Percentiles rank a stretch among this genome's conserved stretches.
Evolutionary conservation across 2,113 vertebrate species (phyloP).

Genomic region (Tachycineta bicolor): DNA sequence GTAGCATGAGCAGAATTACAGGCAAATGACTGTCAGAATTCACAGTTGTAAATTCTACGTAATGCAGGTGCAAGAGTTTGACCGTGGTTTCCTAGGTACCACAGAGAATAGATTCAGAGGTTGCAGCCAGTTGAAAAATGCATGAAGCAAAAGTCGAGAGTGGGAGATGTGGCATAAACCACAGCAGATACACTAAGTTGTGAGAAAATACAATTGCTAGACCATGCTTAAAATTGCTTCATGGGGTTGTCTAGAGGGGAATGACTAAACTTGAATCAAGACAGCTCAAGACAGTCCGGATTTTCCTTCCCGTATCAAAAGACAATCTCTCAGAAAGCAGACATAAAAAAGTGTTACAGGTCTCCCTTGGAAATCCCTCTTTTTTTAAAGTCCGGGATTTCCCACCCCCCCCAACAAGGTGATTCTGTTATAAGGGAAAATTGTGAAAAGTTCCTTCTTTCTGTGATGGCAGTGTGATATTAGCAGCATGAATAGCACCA

Average conservation of each 20-base stretch:
- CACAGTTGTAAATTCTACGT: not conserved
- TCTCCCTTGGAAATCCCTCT: not conserved
- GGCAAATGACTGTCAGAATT: not conserved
- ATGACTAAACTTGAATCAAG: not conserved
- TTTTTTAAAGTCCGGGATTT: not conserved
- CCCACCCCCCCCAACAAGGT: not conserved
- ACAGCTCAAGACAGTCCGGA: not conserved
- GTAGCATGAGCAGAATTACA: not conserved
- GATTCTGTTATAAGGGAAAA: not conserved
- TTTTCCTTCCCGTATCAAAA: not conserved
- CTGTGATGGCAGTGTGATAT: not conserved
- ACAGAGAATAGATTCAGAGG: not conserved
- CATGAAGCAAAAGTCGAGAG: not conserved
- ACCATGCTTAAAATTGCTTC: not conserved
- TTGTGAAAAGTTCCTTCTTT: not conserved
- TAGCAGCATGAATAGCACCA: not conserved
- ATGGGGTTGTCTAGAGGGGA: not conserved
- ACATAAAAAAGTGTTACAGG: not conserved
- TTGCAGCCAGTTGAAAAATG: not conserved
- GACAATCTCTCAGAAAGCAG: not conserved
- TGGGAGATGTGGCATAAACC: not conserved
- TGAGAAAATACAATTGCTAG: not conserved
- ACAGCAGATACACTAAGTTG: not conserved
- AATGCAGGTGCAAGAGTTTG: not conserved
- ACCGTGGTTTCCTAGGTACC: not conserved